Conservation (phyloP, 1,140 invertebrate genomes). For the Pseudomyrmex concolor region DNA sequence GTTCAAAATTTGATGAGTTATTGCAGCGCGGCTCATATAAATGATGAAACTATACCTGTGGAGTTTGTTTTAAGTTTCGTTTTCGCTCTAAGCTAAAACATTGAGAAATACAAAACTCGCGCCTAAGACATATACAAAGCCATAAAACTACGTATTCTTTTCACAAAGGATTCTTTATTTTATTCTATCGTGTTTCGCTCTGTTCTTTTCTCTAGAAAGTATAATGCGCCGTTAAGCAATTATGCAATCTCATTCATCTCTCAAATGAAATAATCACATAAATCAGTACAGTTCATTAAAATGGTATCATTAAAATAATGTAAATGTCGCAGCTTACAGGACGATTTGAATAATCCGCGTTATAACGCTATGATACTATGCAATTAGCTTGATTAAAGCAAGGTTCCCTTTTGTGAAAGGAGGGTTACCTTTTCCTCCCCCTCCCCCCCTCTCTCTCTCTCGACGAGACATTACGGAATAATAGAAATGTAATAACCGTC, state of each 20-base stretch:
- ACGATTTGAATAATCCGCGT: conserved; percentile 36
- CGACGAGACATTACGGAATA: conserved; percentile 20
- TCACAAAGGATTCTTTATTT: neutral
- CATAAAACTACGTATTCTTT: neutral
- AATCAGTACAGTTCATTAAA: conserved; percentile 55
- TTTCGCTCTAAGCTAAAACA: too few species aligned
- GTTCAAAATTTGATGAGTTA: neutral
- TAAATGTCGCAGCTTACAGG: conserved; percentile 35
- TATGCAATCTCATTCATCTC: conserved; percentile 17
- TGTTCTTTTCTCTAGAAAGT: neutral
- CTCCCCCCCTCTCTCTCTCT: neutral
- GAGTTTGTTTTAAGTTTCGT: too few species aligned
- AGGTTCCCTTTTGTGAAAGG: conserved; percentile 14
- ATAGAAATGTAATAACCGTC: conserved; percentile 48
- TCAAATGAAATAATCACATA: conserved; percentile 46
- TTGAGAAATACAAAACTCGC: too few species aligned
- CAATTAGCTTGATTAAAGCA: conserved; percentile 58
- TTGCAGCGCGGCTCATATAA: too few species aligned
- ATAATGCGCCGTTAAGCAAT: neutral
- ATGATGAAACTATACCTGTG: too few species aligned
- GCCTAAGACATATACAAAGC: too few species aligned
- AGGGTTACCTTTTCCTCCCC: neutral
- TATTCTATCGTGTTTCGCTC: too few species aligned
- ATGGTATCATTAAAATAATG: conserved; percentile 54
- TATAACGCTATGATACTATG: conserved; percentile 22